Evolutionary conservation across 2,797 vertebrate genomes (phyloP).

Genomic region (Epinephelus malabaricus): DNA sequence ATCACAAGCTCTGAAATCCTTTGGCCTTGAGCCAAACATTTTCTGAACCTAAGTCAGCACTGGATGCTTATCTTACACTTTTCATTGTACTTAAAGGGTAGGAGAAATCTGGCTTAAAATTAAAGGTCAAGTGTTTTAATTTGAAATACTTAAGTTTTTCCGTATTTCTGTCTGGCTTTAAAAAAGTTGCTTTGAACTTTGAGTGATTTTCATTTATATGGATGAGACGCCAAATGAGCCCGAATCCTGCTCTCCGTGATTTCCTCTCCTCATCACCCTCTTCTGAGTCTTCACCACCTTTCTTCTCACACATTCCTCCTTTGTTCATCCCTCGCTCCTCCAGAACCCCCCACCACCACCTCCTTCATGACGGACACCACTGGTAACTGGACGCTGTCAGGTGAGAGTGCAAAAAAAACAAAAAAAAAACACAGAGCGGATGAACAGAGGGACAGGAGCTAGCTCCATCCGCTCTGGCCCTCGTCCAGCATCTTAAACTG

Average conservation of each 20-base stretch:
- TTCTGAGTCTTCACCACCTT: constrained; percentile 53
- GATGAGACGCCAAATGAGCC: constrained; percentile 19
- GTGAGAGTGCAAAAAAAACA: constrained; percentile 74
- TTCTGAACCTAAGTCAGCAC: constrained; percentile 17
- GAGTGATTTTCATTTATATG: constrained; percentile 2
- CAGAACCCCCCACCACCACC: constrained; percentile 76
- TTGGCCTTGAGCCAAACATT: constrained; percentile 39
- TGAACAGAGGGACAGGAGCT: constrained; percentile 26
- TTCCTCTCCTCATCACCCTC: constrained; percentile 44
- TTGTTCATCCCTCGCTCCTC: constrained; percentile 78
- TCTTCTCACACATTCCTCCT: constrained; percentile 71
- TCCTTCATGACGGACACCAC: constrained; percentile 76
- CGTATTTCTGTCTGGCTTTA: constrained; percentile 19
- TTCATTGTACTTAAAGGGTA: constrained; percentile 40
- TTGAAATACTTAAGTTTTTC: not conserved
- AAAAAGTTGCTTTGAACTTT: constrained; percentile 21
- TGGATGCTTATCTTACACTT: constrained; percentile 34
- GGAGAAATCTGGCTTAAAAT: constrained; percentile 32
- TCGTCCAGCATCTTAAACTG: constrained; percentile 63
- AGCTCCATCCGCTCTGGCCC: constrained; percentile 47
- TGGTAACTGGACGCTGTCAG: constrained; percentile 84
- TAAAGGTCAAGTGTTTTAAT: constrained; percentile 37
- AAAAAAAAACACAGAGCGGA: constrained; percentile 7
- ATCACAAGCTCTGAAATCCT: constrained; percentile 46
- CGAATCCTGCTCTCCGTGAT: constrained; percentile 29